Conservation (phyloP, 1,140 invertebrate genomes). For the Cheumatopsyche charites region DNA sequence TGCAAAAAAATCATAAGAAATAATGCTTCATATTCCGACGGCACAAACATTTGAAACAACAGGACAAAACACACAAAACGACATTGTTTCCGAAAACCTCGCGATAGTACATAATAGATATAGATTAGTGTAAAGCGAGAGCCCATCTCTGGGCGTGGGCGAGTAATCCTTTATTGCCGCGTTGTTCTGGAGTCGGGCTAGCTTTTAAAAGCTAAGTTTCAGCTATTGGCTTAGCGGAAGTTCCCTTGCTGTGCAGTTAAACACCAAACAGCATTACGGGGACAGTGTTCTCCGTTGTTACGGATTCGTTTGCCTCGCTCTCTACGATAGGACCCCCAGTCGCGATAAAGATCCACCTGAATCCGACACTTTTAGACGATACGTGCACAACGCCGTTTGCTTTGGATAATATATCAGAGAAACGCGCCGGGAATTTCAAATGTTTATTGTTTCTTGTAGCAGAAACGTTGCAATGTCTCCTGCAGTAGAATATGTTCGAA, state of each 20-base stretch:
- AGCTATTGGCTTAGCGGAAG: conserved; percentile 15
- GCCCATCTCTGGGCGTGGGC: not conserved
- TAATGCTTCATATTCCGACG: conserved; percentile 19
- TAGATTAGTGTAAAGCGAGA: no score
- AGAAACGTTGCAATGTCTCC: no score
- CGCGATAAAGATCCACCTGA: not conserved
- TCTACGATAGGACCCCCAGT: no score
- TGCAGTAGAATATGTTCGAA: no score
- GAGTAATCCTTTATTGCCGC: conserved; percentile 10
- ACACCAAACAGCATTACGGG: conserved; percentile 14
- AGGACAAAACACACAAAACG: no score
- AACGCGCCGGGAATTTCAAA: no score
- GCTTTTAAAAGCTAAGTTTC: conserved; percentile 22
- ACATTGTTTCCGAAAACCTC: no score
- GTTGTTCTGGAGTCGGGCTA: not conserved
- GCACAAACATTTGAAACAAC: no score
- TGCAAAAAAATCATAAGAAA: conserved; percentile 28
- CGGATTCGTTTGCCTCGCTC: not conserved
- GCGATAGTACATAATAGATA: no score
- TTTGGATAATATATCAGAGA: no score
- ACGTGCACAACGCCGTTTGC: not conserved
- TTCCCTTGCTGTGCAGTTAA: conserved; percentile 14
- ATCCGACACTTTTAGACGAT: not conserved
- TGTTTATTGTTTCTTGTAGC: no score
- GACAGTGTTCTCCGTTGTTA: not conserved